phyloP scores from a whole-genome alignment of 1,140 invertebrate genomes.

The Drosophila azteca region DNA sequence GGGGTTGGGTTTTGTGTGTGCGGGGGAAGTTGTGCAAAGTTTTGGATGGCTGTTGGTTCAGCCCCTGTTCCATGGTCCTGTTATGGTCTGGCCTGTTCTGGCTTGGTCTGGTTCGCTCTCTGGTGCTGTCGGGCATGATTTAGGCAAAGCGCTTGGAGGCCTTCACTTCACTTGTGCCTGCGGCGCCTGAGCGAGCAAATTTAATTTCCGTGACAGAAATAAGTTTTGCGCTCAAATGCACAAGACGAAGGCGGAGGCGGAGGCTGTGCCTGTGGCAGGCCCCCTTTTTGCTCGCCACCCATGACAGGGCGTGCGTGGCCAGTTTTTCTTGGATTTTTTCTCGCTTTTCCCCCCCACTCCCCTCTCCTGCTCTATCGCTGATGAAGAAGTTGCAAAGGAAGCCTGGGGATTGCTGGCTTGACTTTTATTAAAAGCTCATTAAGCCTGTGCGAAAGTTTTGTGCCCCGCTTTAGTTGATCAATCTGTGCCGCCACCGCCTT shows the following conservation, averaged over 20 bases:
- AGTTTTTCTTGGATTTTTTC: conserved; percentile 44
- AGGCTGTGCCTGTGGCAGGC: conserved; percentile 20
- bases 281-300: conserved; percentile 35
- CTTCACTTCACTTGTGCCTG: conserved; percentile 55
- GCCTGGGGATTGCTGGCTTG: conserved; percentile 33
- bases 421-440: conserved; percentile 83
- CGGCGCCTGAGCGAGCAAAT: conserved; percentile 71
- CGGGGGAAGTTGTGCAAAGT: conserved; percentile 69
- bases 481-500: conserved; percentile 37
- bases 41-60: conserved; percentile 39
- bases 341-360: conserved; percentile 17
- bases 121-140: conserved; percentile 75
- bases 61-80: conserved; percentile 7
- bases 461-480: conserved; percentile 51
- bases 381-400: conserved; percentile 33
- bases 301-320: conserved; percentile 32
- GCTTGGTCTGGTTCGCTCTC: conserved; percentile 44
- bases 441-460: conserved; percentile 65
- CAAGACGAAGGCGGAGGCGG: conserved; percentile 41
- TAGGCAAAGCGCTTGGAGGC: conserved; percentile 73
- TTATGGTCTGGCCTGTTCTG: no score
- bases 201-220: conserved; percentile 83
- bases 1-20: conserved; percentile 2
- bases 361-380: no score
- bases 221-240: conserved; percentile 82